Evolutionary conservation across 2,113 vertebrate genomes (phyloP).

Genomic region (Rhinopomastus cyanomelas): DNA sequence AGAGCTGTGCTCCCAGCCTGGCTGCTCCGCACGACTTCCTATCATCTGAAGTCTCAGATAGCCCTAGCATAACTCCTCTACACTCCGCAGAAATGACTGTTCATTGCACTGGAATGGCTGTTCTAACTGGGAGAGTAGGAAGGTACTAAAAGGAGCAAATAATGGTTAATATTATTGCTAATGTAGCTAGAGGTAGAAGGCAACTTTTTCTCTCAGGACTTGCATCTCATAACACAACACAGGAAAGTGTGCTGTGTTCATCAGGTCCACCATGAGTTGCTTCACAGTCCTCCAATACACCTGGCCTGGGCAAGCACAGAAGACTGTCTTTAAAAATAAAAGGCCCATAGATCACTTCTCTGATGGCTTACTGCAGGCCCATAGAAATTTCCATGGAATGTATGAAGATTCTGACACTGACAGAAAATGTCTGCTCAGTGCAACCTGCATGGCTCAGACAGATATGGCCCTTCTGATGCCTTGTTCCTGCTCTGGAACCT

Average conservation of each 20-base stretch:
- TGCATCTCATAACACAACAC: neutral
- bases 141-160: neutral
- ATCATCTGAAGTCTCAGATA: neutral
- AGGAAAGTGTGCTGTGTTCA: neutral
- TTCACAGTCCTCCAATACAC: neutral
- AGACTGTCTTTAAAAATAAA: neutral
- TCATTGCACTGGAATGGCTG: neutral
- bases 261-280: neutral
- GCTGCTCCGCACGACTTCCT: neutral
- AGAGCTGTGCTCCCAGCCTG: neutral
- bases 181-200: neutral
- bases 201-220: neutral
- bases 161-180: neutral
- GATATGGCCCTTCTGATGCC: neutral
- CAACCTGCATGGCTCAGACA: too few relatives aligned
- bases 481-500: neutral
- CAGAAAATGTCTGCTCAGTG: neutral
- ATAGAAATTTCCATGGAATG: neutral
- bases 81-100: neutral
- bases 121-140: neutral
- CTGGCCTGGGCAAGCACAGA: neutral
- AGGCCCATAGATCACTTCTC: neutral
- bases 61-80: neutral
- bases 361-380: neutral
- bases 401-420: neutral